Conservation (phyloP, 2,797 vertebrate species). For the Cryptoprocta ferox region DNA sequence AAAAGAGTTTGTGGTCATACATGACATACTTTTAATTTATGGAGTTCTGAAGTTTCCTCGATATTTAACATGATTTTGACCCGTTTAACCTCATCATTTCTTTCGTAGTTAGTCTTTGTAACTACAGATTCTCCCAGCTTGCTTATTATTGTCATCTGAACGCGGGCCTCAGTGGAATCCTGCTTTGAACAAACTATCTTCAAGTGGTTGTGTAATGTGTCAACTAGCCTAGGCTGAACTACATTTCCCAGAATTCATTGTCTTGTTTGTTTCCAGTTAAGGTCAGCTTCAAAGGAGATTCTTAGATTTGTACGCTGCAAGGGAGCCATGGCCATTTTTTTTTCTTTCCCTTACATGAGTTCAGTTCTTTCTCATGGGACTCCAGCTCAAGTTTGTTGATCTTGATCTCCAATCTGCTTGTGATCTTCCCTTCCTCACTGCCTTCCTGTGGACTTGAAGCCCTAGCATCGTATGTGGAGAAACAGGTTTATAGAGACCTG, state of each 20-base stretch:
- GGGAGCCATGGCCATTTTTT: not conserved
- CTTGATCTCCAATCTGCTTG: not conserved
- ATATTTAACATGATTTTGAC: slow-evolving; percentile 20
- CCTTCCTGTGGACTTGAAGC: not conserved
- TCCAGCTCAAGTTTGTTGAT: not conserved
- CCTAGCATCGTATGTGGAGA: not conserved
- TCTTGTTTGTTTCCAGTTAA: not conserved
- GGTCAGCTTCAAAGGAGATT: not conserved
- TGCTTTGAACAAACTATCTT: slow-evolving; percentile 9
- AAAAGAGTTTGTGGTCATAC: not conserved
- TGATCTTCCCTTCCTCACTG: not conserved
- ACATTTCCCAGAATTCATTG: not conserved
- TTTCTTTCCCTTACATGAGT: not conserved
- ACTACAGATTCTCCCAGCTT: not conserved
- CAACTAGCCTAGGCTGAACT: not conserved
- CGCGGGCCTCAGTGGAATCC: not conserved
- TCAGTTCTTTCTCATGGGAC: not conserved
- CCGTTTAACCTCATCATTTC: not conserved
- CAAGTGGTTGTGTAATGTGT: not conserved
- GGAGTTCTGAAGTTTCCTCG: not conserved
- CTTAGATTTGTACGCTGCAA: not conserved
- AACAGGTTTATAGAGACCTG: not conserved
- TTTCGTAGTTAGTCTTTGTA: not conserved
- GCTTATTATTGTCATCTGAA: slow-evolving; percentile 33
- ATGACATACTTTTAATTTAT: not conserved